phyloP scores from a whole-genome alignment of 2,888 invertebrate species.

The Gibbula magus region DNA sequence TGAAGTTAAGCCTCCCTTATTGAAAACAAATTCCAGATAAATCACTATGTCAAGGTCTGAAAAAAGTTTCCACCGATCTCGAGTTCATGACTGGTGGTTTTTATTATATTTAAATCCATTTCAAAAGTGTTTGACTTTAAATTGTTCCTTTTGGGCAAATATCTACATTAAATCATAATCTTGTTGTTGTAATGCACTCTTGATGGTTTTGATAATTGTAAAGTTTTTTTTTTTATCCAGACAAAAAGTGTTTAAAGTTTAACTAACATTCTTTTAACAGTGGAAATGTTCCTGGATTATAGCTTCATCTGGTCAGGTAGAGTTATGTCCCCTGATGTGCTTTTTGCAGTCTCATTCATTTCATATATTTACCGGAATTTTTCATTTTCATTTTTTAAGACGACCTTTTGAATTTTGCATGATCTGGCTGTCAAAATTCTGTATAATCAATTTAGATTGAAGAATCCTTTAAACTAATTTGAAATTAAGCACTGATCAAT shows the following conservation, averaged over 20 bases:
- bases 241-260: background rate
- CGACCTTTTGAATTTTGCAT: background rate
- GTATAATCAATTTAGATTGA: background rate
- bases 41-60: too few relatives aligned
- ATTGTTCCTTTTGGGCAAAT: background rate
- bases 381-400: background rate
- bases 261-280: slow-evolving; percentile 28
- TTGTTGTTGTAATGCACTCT: background rate
- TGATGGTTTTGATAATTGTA: background rate
- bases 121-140: background rate
- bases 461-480: too few relatives aligned
- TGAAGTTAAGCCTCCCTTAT: too few relatives aligned
- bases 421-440: background rate
- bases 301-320: slow-evolving; percentile 63
- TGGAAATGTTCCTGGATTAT: slow-evolving; percentile 61
- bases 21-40: too few relatives aligned
- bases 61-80: too few relatives aligned
- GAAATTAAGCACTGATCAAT: too few relatives aligned
- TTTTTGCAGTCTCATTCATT: slow-evolving; percentile 6
- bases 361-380: background rate
- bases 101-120: too few relatives aligned
- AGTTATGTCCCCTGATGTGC: slow-evolving; percentile 19
- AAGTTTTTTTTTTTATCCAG: background rate
- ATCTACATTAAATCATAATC: background rate
- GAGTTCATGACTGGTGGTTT: too few relatives aligned